Evolutionary conservation across 2,888 invertebrate genomes (phyloP).

Genomic region (Thereva nobilitata): DNA sequence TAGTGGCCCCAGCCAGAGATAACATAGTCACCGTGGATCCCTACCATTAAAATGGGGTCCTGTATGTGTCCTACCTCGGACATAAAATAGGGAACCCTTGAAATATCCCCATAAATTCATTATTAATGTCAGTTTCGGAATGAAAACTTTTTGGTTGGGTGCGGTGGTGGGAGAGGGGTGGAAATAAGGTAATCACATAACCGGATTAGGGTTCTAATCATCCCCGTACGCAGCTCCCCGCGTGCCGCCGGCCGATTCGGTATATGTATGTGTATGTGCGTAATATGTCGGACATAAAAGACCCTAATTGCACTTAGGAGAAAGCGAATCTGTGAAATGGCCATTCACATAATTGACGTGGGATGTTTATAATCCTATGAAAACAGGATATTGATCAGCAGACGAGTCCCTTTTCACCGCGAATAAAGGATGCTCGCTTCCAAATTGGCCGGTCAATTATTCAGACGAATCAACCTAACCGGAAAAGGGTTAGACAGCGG

Average conservation of each 20-base stretch:
- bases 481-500: slow-evolving; percentile 26
- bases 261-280: neutral
- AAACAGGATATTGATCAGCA: slow-evolving; percentile 27
- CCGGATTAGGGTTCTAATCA: slow-evolving; percentile 14
- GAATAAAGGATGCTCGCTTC: neutral
- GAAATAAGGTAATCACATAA: too few species aligned
- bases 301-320: slow-evolving; percentile 19
- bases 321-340: slow-evolving; percentile 15
- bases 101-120: too few species aligned
- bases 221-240: neutral
- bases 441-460: slow-evolving; percentile 18
- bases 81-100: too few species aligned
- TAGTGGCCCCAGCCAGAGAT: too few species aligned
- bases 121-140: too few species aligned
- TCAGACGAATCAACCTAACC: slow-evolving; percentile 23
- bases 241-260: neutral
- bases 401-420: neutral
- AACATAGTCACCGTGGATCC: too few species aligned
- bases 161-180: too few species aligned
- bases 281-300: slow-evolving; percentile 17
- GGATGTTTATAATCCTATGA: slow-evolving; percentile 26
- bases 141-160: too few species aligned
- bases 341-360: slow-evolving; percentile 27
- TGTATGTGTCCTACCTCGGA: too few species aligned
- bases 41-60: too few species aligned